These are phyloP conservation scores for Nephotettix cincticeps DNA, from an alignment of 1,140 invertebrate species.

Conservation along the genomic window DNA sequence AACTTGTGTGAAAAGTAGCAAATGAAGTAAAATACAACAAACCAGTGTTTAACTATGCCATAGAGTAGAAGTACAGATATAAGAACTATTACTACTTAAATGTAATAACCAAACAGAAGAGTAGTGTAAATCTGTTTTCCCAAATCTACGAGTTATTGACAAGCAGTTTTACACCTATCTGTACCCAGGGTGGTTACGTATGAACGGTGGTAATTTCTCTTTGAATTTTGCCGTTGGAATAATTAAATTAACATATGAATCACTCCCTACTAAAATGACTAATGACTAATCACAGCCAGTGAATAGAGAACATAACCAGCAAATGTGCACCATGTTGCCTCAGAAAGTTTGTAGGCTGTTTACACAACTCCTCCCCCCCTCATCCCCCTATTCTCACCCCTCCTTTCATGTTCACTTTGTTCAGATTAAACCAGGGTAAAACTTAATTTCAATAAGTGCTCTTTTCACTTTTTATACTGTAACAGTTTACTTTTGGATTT, in stretches of 20 bases:
- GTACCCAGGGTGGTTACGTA: not conserved
- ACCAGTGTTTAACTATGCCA: no score
- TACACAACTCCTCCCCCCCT: not conserved
- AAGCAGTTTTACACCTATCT: no score
- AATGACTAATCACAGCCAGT: not conserved
- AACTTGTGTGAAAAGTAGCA: no score
- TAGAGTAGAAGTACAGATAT: no score
- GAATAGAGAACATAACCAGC: conserved; percentile 6
- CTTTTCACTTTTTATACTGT: not conserved
- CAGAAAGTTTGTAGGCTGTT: conserved; percentile 10
- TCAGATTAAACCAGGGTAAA: conserved; percentile 18
- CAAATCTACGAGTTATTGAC: no score
- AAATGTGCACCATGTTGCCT: not conserved
- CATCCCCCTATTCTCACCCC: not conserved
- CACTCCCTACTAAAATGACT: not conserved
- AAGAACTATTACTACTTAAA: no score
- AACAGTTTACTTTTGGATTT: conserved; percentile 22
- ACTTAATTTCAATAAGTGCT: conserved; percentile 29
- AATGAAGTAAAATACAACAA: no score
- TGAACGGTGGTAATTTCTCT: not conserved
- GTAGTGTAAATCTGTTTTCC: no score
- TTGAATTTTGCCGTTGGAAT: not conserved
- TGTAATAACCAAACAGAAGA: no score
- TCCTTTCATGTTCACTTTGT: conserved; percentile 28
- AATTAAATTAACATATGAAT: conserved; percentile 12